phyloP scores from a whole-genome alignment of 2,888 invertebrate genomes.

The Phyllotreta cruciferae region DNA sequence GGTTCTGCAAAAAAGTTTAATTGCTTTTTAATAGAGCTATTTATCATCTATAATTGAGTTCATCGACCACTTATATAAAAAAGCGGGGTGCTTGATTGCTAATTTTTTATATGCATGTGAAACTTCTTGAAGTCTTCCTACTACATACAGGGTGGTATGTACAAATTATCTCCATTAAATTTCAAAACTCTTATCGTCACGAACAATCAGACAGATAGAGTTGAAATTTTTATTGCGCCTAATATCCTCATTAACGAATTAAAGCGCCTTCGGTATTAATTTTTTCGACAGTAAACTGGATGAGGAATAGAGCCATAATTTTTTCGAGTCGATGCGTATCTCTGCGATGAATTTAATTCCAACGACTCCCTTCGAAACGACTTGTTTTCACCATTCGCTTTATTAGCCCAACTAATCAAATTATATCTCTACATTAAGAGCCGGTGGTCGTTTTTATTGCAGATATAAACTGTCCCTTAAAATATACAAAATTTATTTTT shows the following conservation, averaged over 20 bases:
- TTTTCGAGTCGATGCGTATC: conserved; percentile 9
- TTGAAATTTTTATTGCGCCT: background rate
- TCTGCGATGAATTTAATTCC: conserved; percentile 12
- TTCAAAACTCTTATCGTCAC: too few relatives aligned
- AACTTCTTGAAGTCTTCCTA: too few relatives aligned
- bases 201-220: too few relatives aligned
- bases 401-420: conserved; percentile 15
- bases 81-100: too few relatives aligned
- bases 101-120: too few relatives aligned
- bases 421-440: conserved; percentile 14
- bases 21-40: conserved; percentile 13
- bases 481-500: background rate
- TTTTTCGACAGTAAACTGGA: conserved; percentile 12
- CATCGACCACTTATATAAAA: background rate
- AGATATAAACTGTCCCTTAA: background rate
- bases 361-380: conserved; percentile 5
- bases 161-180: too few relatives aligned
- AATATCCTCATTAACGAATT: conserved; percentile 1
- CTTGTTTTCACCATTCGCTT: conserved; percentile 16
- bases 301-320: background rate
- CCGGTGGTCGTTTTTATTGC: conserved; percentile 13
- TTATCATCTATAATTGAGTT: background rate
- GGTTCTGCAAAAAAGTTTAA: conserved; percentile 1
- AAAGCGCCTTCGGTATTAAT: conserved; percentile 2
- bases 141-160: too few relatives aligned